Conservation (phyloP, 2,888 invertebrate genomes). For the Myopa testacea region DNA sequence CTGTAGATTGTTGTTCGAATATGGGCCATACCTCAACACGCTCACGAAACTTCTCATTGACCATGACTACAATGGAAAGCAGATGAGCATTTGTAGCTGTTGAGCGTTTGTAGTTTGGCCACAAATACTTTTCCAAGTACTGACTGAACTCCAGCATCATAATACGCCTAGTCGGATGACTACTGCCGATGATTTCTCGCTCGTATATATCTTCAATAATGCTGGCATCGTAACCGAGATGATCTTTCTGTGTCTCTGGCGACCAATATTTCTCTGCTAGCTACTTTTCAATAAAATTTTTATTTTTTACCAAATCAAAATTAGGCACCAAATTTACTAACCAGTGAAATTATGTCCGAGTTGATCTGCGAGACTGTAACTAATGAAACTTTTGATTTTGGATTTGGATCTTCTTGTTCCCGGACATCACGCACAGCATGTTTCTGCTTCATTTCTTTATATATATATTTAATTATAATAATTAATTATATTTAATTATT, state of each 20-base stretch:
- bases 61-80: conserved; percentile 97
- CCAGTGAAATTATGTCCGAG: conserved; percentile 89
- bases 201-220: conserved; percentile 90
- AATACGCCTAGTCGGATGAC: conserved; percentile 86
- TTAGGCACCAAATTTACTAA: conserved; percentile 64
- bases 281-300: conserved; percentile 68
- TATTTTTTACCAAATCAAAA: background rate
- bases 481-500: too few relatives aligned
- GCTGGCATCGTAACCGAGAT: conserved; percentile 79
- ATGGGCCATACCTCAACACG: conserved; percentile 96
- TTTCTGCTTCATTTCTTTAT: background rate
- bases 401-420: background rate
- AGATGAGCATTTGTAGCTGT: conserved; percentile 86
- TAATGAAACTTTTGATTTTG: conserved; percentile 40
- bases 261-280: conserved; percentile 94
- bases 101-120: conserved; percentile 92
- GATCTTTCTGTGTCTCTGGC: conserved; percentile 80
- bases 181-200: conserved; percentile 86
- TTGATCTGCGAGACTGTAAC: conserved; percentile 77
- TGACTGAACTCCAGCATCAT: conserved; percentile 98
- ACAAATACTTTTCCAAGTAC: conserved; percentile 95
- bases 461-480: too few relatives aligned
- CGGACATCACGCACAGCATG: background rate
- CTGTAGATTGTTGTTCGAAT: conserved; percentile 81
- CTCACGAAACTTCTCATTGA: conserved; percentile 98